Evolutionary conservation across 2,888 invertebrate genomes (phyloP).

Genomic region (Zygothrica quintamaculata): DNA sequence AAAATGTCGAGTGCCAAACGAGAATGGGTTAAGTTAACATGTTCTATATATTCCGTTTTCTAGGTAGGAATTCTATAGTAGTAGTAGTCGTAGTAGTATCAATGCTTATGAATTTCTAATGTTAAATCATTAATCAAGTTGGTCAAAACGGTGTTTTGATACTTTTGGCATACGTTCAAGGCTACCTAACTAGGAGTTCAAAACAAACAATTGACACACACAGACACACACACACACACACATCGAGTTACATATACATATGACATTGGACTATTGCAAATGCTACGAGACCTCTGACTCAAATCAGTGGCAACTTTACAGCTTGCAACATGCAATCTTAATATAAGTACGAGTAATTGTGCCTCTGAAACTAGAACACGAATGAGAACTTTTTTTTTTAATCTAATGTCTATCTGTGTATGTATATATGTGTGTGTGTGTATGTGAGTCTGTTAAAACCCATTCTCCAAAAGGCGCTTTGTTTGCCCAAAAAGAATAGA

Average conservation of each 20-base stretch:
- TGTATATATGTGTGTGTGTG: too few species aligned
- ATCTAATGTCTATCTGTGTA: too few species aligned
- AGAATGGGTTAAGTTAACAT: constrained; percentile 46
- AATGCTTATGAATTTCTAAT: constrained; percentile 77
- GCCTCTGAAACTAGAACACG: constrained; percentile 81
- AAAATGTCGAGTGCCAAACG: constrained; percentile 44
- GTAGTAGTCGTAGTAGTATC: constrained; percentile 20
- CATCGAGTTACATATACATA: constrained; percentile 12
- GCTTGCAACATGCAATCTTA: constrained; percentile 50
- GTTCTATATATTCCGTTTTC: neutral
- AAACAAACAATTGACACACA: constrained; percentile 59
- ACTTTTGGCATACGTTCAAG: constrained; percentile 76
- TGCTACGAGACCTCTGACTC: constrained; percentile 47
- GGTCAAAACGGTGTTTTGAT: constrained; percentile 62
- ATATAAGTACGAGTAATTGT: constrained; percentile 27
- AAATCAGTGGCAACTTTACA: constrained; percentile 41
- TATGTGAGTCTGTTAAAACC: constrained; percentile 35
- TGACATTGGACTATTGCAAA: constrained; percentile 66
- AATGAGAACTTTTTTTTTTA: constrained; percentile 79
- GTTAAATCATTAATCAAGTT: constrained; percentile 75
- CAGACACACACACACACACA: constrained; percentile 25
- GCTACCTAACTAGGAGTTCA: constrained; percentile 58
- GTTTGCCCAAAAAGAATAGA: constrained; percentile 49
- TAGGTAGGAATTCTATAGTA: neutral
- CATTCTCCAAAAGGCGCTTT: constrained; percentile 55